A percentile compares a stretch with the other conserved stretches of the same genome.
Conservation (phyloP, 2,888 invertebrate species). For the Drosophila rellima region DNA sequence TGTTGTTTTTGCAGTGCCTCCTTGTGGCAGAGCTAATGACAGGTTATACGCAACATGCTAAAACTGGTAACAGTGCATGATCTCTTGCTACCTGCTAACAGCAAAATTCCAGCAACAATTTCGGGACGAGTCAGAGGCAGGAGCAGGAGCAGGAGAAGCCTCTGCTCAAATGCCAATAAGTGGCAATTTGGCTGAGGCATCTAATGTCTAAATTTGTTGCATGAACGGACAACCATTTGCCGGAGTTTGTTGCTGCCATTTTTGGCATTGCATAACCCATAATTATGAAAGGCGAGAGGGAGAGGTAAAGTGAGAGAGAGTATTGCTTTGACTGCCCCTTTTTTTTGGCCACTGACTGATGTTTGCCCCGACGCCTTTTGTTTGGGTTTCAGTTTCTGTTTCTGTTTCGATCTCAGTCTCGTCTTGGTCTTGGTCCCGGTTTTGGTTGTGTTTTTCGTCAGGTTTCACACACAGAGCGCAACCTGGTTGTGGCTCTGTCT, state of each 20-base stretch:
- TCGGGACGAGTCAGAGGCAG: conserved; percentile 13
- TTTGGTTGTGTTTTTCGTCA: conserved; percentile 13
- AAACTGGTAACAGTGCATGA: conserved; percentile 71
- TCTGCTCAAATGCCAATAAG: conserved; percentile 73
- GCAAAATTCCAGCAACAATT: conserved; percentile 43
- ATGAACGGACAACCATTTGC: conserved; percentile 51
- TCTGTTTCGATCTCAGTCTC: neutral
- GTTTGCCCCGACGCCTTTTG: conserved; percentile 69
- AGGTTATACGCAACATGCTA: conserved; percentile 79
- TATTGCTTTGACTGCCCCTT: conserved; percentile 17
- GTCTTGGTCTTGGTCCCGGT: conserved; percentile 21
- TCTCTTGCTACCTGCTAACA: conserved; percentile 75
- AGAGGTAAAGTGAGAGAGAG: conserved; percentile 4
- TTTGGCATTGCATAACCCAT: conserved; percentile 73
- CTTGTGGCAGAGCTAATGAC: conserved; percentile 68
- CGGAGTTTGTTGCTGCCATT: conserved; percentile 34
- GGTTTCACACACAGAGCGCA: conserved; percentile 24
- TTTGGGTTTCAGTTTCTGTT: conserved; percentile 47
- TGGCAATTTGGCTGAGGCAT: conserved; percentile 67
- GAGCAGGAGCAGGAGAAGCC: conserved; percentile 34
- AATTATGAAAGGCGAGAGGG: conserved; percentile 51
- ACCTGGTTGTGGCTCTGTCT: conserved; percentile 51
- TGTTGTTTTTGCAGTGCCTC: conserved; percentile 31
- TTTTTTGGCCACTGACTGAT: conserved; percentile 53
- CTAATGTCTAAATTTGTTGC: conserved; percentile 80